Base-by-base conservation (phyloP, 2,797 vertebrate species). In the Sitta carolinensis region DNA sequence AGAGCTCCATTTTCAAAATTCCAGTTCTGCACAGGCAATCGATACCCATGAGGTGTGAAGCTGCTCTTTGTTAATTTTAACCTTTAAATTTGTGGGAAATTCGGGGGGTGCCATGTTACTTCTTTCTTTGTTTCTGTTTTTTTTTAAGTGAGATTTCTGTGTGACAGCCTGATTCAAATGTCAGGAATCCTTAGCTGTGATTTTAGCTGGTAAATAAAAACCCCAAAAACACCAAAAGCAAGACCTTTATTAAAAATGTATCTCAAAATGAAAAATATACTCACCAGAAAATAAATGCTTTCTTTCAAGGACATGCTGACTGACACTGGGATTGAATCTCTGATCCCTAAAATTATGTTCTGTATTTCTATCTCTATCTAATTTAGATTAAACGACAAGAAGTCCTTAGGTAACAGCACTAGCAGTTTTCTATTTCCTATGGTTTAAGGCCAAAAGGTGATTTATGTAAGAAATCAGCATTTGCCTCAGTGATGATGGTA, bases 1-100 rank as follows among this genome's bases (percentile, higher is more conserved):
- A 94, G 79, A 96, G 32, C 62, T 96, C 95, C 96, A 43, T 97
- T 97, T 97, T 91, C 89, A 96, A 83, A 95, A 34, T 86, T 91
- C 67, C 86, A 83, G 13, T 91, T 97, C 84, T 64, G 32, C 80
- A 57, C 83, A 88, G 89, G 52, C 87, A 67, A 61, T 82, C 0
- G 0, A 52, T 95, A 92, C 78, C 63, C 68, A 82, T 1, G 7
- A 78, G 69, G 76, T 87, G 62, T 82, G 79, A 96, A 93, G 90
- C 55, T 94, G 47, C 69, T 88, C 84, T 89, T 77, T 83, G 69
- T 75, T 96, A 51, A 84, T 87, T 93, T 94, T n/a, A 74, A 21
- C 61, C 29, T 50, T 87, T 61, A 16, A 45, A 14, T 48, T 63
- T 74, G 42, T 19, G 23, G 38, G 10, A 4, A 59, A 12, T 72